A percentile compares a stretch with the other conserved stretches of the same genome.
phyloP scores from a whole-genome alignment of 2,888 invertebrate genomes.

The Dasypogon diadema region DNA sequence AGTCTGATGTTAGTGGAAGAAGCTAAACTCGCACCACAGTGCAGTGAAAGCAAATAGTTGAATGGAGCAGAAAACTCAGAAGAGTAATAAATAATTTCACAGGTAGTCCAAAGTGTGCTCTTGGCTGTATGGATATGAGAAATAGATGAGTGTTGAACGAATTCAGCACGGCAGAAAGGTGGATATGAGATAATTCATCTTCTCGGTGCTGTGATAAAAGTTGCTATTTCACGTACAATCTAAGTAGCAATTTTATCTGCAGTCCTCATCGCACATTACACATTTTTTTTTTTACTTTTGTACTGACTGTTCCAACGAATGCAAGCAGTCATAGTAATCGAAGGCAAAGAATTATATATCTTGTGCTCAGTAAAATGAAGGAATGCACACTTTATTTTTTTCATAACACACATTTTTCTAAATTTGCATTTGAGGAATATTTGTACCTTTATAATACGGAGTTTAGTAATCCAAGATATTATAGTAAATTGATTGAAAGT shows the following conservation, averaged over 20 bases:
- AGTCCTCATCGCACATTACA: slow-evolving; percentile 7
- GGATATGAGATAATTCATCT: slow-evolving; percentile 44
- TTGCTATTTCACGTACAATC: slow-evolving; percentile 47
- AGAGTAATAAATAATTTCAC: slow-evolving; percentile 52
- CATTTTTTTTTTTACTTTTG: slow-evolving; percentile 27
- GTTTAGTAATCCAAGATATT: too few relatives aligned
- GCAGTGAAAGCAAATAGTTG: slow-evolving; percentile 36
- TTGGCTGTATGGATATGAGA: background rate
- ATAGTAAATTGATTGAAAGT: too few relatives aligned
- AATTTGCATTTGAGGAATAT: too few relatives aligned
- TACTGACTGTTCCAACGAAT: background rate
- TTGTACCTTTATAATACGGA: too few relatives aligned
- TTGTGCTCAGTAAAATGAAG: too few relatives aligned
- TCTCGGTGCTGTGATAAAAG: slow-evolving; percentile 51
- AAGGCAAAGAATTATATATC: background rate
- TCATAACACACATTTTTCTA: too few relatives aligned
- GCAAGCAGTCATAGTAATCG: background rate
- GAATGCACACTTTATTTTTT: too few relatives aligned
- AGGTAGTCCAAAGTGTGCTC: slow-evolving; percentile 49
- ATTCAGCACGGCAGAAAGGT: slow-evolving; percentile 9
- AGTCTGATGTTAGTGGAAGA: slow-evolving; percentile 24
- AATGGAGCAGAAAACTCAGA: slow-evolving; percentile 35
- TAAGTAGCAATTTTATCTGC: slow-evolving; percentile 44
- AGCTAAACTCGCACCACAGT: slow-evolving; percentile 30
- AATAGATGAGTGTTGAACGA: slow-evolving; percentile 40